These are phyloP conservation scores for Pristionchus arcanus DNA, from an alignment of 2,888 invertebrate species.

Conservation along the genomic window DNA sequence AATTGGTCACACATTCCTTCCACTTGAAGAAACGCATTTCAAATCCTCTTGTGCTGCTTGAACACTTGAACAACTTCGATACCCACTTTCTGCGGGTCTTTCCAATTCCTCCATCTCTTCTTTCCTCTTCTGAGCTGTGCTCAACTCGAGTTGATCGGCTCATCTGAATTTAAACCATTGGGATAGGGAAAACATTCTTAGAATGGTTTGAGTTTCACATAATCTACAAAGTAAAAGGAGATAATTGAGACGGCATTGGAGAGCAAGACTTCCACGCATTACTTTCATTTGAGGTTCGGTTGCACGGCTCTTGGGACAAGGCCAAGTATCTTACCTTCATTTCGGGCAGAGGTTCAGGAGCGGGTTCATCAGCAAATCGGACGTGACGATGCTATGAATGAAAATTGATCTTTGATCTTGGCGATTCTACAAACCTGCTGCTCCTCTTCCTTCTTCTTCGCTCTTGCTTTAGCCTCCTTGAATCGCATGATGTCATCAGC, in stretches of 20 bases:
- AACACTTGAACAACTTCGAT: slow-evolving; percentile 41
- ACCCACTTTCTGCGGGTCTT: slow-evolving; percentile 49
- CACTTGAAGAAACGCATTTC: slow-evolving; percentile 9
- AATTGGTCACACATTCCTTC: slow-evolving; percentile 40
- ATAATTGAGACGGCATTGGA: too few relatives aligned
- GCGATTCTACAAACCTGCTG: background rate
- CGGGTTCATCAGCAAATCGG: slow-evolving; percentile 44
- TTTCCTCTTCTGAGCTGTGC: slow-evolving; percentile 43
- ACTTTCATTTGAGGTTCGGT: too few relatives aligned
- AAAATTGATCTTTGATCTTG: background rate
- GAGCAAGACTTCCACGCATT: too few relatives aligned
- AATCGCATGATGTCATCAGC: slow-evolving; percentile 42
- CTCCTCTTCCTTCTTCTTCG: slow-evolving; percentile 52
- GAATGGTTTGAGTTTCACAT: too few relatives aligned
- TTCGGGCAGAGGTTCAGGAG: background rate
- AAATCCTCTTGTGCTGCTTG: background rate
- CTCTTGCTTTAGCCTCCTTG: slow-evolving; percentile 47
- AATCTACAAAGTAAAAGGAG: too few relatives aligned
- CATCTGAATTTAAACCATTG: background rate
- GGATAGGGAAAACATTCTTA: too few relatives aligned
- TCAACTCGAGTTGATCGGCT: slow-evolving; percentile 44
- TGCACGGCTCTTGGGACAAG: background rate
- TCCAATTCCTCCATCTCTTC: background rate
- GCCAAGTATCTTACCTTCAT: background rate
- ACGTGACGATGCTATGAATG: slow-evolving; percentile 43